Evolutionary conservation across 1,140 invertebrate genomes (phyloP).

Genomic region (Luehdorfia chinensis): DNA sequence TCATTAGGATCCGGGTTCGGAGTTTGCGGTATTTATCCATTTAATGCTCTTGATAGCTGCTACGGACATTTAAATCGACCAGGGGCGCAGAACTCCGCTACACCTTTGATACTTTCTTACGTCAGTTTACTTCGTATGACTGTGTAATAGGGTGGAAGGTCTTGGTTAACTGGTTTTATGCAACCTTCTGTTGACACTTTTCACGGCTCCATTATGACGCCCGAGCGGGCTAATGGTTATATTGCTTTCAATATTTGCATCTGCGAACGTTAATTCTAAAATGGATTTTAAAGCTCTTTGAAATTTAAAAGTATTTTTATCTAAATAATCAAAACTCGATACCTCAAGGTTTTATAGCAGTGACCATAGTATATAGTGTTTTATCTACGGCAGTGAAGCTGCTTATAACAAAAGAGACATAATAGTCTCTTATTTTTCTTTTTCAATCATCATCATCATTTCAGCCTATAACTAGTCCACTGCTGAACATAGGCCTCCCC

Average conservation of each 20-base stretch:
- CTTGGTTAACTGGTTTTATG: constrained; percentile 15
- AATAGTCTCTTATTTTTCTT: too few relatives aligned
- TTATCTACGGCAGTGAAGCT: too few relatives aligned
- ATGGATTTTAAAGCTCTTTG: not conserved
- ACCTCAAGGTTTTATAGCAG: too few relatives aligned
- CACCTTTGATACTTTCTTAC: constrained; percentile 5
- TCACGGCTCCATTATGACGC: constrained; percentile 30
- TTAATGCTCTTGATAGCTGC: constrained; percentile 29
- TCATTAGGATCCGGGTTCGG: constrained; percentile 22
- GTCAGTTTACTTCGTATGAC: not conserved
- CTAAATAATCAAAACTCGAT: too few relatives aligned
- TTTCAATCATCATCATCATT: too few relatives aligned
- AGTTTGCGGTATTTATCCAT: constrained; percentile 30
- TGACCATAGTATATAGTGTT: too few relatives aligned
- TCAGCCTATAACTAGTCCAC: too few relatives aligned
- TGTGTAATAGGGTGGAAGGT: constrained; percentile 1
- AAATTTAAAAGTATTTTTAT: too few relatives aligned
- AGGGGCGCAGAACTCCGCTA: constrained; percentile 10
- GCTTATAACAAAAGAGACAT: too few relatives aligned
- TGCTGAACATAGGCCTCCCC: too few relatives aligned
- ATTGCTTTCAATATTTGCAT: constrained; percentile 23
- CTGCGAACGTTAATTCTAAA: constrained; percentile 1
- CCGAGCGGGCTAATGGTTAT: constrained; percentile 21
- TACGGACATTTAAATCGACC: constrained; percentile 28
- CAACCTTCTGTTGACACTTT: constrained; percentile 32